These are phyloP conservation scores for Galeruca laticollis DNA, from an alignment of 2,888 invertebrate species.

Conservation along the genomic window DNA sequence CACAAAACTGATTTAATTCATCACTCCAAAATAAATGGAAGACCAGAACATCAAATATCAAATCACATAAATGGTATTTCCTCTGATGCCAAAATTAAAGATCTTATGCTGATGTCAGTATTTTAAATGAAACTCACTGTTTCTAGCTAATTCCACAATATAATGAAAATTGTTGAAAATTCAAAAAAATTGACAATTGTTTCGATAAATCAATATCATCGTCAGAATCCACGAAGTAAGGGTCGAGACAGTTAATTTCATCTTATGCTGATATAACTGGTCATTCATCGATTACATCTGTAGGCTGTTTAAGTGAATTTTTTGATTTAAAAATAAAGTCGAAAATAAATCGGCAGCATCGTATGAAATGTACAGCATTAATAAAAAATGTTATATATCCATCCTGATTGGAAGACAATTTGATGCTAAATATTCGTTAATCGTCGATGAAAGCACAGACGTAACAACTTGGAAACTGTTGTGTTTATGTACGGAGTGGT, in stretches of 20 bases:
- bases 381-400: constrained; percentile 30
- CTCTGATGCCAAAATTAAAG: constrained; percentile 8
- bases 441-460: constrained; percentile 31
- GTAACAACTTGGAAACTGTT: neutral
- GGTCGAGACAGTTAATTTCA: too few species aligned
- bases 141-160: too few species aligned
- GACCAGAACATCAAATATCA: neutral
- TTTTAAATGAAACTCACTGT: too few species aligned
- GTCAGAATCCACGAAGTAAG: too few species aligned
- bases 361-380: constrained; percentile 34
- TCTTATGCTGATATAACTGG: constrained; percentile 22
- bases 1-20: neutral
- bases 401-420: constrained; percentile 5
- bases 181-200: too few species aligned
- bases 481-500: constrained; percentile 4
- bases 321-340: constrained; percentile 20
- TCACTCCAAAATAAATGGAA: too few species aligned
- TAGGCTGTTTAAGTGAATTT: constrained; percentile 30
- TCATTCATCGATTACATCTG: constrained; percentile 20
- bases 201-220: too few species aligned
- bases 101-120: constrained; percentile 20
- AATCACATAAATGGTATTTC: constrained; percentile 11
- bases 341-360: constrained; percentile 7
- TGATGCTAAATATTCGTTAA: constrained; percentile 25
- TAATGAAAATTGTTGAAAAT: too few species aligned